These are phyloP conservation scores for Palythoa heliodiscus DNA, from an alignment of 92 coral and sea anemone species.

Conservation along the genomic window DNA sequence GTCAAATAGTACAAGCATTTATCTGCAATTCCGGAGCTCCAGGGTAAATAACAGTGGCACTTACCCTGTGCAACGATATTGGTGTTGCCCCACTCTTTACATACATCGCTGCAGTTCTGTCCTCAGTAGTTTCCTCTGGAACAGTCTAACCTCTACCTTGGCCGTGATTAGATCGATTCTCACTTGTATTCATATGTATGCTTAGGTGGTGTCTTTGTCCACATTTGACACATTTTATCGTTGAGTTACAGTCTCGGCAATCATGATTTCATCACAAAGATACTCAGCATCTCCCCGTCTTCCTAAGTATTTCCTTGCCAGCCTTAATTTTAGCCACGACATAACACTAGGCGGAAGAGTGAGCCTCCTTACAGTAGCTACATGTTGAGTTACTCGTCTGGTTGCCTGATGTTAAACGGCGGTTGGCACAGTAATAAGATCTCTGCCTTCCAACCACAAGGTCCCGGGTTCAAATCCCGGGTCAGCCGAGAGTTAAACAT, in stretches of 20 bases:
- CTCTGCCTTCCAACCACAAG: too few species aligned
- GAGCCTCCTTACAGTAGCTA: slow-evolving; percentile 31
- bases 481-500: too few species aligned
- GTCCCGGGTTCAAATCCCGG: too few species aligned
- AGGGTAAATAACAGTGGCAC: not conserved
- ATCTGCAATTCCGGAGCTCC: not conserved
- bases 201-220: slow-evolving; percentile 28
- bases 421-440: too few species aligned
- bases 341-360: slow-evolving; percentile 16
- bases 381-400: not conserved
- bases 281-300: slow-evolving; percentile 8
- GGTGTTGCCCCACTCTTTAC: not conserved
- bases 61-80: not conserved
- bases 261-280: not conserved
- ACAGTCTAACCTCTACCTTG: not conserved
- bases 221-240: slow-evolving; percentile 36
- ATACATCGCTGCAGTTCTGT: not conserved
- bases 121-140: not conserved
- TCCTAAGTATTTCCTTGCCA: not conserved
- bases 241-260: not conserved
- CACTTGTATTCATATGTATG: not conserved
- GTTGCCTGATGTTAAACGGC: too few species aligned
- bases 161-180: not conserved
- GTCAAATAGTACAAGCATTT: not conserved
- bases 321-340: slow-evolving; percentile 20